Conservation (phyloP, 1,140 invertebrate species). For the Dufourea novaeangliae region DNA sequence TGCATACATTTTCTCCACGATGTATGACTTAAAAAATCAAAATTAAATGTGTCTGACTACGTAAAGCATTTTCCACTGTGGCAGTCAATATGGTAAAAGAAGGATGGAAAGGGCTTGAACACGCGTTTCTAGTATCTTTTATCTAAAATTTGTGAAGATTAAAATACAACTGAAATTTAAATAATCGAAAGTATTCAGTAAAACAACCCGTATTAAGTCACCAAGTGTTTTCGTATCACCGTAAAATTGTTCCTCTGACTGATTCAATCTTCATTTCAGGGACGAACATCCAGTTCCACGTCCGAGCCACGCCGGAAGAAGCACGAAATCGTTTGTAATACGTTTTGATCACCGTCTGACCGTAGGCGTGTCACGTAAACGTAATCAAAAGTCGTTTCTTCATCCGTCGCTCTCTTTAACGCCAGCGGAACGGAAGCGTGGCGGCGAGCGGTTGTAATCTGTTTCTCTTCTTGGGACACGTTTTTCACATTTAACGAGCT, state of each 20-base stretch:
- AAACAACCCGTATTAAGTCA: no score
- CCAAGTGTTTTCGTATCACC: neutral
- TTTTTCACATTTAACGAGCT: slow-evolving; percentile 18
- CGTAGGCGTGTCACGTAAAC: slow-evolving; percentile 27
- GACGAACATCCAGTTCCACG: neutral
- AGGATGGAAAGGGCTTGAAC: no score
- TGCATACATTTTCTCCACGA: no score
- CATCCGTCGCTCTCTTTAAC: neutral
- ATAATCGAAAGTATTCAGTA: no score
- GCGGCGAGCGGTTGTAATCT: slow-evolving; percentile 16
- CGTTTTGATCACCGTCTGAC: slow-evolving; percentile 32
- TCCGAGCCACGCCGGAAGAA: neutral
- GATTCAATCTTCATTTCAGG: neutral
- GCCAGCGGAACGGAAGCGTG: neutral
- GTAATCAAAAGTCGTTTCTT: slow-evolving; percentile 23
- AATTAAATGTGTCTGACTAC: no score
- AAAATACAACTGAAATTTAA: no score
- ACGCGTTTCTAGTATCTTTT: no score
- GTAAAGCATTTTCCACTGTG: no score
- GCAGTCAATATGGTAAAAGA: no score
- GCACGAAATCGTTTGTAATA: neutral
- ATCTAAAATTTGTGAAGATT: no score
- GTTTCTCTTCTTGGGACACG: neutral
- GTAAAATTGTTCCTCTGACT: neutral
- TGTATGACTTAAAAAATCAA: no score